Evolutionary conservation across 2,113 vertebrate species (phyloP), one percentile per base, ranked within the genome.

Genomic region (Noctilio leporinus): DNA sequence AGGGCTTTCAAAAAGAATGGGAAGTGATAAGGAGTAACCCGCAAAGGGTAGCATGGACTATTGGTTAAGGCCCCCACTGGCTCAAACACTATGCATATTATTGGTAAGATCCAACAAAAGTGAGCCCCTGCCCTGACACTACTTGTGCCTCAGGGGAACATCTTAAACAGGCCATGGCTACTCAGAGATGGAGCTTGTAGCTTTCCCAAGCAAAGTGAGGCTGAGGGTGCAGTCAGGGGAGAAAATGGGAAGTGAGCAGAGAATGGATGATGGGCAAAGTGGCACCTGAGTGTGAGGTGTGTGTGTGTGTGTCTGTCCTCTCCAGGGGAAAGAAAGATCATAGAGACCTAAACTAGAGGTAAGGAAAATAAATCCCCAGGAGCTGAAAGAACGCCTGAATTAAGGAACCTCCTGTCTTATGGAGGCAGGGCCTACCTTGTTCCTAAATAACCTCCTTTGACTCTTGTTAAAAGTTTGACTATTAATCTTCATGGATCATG

Each of bases 31-130:
- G 98, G 98, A 98, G 62, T 97, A 93, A 10, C 98, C 73, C 1
- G 81, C 96, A 3, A 98, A 97, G 1, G 96, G 96, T 91, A 99
- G 98, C 98, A 98, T 20, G 98, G 19, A 17, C 47, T 55, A 3
- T 30, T 4, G 38, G 43, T 28, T 62, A n/a, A 24, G 26, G 9
- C 12, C 35, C 26, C 59, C 24, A 11, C 17, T 3, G 40, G 10
- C 45, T 76, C 24, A n/a, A 11, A 65, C 69, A 47, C 22, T 20
- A 3, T 7, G 10, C 6, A 0, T 28, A 3, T 51, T 28, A 0
- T 0, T 10, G 16, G 7, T 26, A 24, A 30, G 2, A 55, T 1
- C 22, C 5, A 0, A 17, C 5, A 8, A 43, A 47, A 4, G 2
- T 0, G 2, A 67, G 10, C 7, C 0, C 15, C 8, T 5, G 20